Conservation (phyloP, 1,140 invertebrate genomes). For the Yoshiicerus persimilis region DNA sequence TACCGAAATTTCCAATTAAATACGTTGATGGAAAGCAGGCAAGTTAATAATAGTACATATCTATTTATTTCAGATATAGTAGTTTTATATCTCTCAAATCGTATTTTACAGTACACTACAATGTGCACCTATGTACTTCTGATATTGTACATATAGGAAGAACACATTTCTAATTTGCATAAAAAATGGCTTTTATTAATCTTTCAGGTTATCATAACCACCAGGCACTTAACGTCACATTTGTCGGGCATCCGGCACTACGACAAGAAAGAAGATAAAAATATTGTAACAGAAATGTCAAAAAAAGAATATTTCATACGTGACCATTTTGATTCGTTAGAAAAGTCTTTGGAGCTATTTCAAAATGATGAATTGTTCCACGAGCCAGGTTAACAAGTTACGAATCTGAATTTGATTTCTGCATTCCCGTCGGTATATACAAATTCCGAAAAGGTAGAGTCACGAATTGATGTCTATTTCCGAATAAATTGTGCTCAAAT, state of each 20-base stretch:
- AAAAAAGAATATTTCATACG: conserved; percentile 55
- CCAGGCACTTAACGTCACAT: conserved; percentile 60
- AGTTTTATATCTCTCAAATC: conserved; percentile 23
- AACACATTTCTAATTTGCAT: too few relatives aligned
- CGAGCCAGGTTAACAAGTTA: conserved; percentile 63
- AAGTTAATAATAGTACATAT: neutral
- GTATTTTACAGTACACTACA: too few relatives aligned
- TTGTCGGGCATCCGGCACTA: conserved; percentile 63
- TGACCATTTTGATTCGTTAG: conserved; percentile 55
- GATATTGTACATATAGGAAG: too few relatives aligned
- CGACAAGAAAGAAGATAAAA: conserved; percentile 50
- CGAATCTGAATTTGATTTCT: too few relatives aligned
- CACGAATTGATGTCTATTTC: too few relatives aligned
- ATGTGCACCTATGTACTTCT: too few relatives aligned
- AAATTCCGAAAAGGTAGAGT: too few relatives aligned
- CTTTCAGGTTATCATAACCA: conserved; percentile 59
- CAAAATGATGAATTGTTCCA: conserved; percentile 62
- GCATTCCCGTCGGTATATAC: too few relatives aligned
- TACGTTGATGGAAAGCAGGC: conserved; percentile 56
- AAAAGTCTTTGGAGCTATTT: conserved; percentile 61
- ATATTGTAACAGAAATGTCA: conserved; percentile 42
- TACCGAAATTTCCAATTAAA: conserved; percentile 62
- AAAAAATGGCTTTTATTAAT: neutral
- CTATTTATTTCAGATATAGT: neutral
- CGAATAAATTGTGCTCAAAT: too few relatives aligned